phyloP scores from a whole-genome alignment of 2,113 vertebrate genomes.

The Megaceryle torquata region DNA sequence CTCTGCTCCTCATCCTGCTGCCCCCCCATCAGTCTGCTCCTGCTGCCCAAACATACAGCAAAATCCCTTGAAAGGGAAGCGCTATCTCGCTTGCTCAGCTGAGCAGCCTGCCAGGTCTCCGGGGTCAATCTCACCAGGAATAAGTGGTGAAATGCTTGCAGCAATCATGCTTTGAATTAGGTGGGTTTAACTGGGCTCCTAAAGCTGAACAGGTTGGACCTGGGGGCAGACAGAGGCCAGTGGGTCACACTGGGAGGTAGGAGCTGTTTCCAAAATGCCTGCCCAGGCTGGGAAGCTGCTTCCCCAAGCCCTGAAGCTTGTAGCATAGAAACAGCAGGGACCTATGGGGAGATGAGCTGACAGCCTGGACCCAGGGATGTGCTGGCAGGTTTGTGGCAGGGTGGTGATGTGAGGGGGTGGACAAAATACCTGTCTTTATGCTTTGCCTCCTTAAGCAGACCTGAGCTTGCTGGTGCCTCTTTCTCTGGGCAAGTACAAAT shows the following conservation, averaged over 20 bases:
- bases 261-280: background rate
- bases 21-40: background rate
- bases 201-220: background rate
- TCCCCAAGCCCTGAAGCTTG: background rate
- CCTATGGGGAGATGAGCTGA: background rate
- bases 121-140: background rate
- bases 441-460: background rate
- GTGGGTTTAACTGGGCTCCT: background rate
- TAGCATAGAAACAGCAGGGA: background rate
- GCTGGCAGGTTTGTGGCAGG: background rate
- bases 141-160: background rate
- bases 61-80: slow-evolving; percentile 21
- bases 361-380: accelerated
- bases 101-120: background rate
- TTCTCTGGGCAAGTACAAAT: background rate
- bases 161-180: background rate
- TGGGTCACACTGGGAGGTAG: accelerated
- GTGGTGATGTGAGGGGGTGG: background rate
- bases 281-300: background rate
- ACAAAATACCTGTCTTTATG: background rate
- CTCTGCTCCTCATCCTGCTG: background rate
- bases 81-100: background rate
- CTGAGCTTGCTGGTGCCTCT: background rate
- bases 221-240: background rate
- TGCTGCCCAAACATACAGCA: background rate